Conservation (phyloP, 2,113 vertebrate genomes). For the Protomyctophum bolini region DNA sequence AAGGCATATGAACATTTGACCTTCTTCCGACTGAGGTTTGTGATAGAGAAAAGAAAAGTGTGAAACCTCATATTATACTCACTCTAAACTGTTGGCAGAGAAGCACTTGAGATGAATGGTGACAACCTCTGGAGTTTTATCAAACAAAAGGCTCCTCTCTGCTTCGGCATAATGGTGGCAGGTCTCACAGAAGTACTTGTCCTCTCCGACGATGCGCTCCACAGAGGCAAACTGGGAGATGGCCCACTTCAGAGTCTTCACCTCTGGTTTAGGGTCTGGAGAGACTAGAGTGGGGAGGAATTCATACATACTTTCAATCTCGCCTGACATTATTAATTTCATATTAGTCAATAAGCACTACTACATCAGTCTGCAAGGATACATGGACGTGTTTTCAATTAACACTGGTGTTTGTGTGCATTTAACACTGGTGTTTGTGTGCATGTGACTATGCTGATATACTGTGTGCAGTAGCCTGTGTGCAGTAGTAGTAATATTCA, state of each 20-base stretch:
- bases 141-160: slow-evolving; percentile 94
- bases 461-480: neutral
- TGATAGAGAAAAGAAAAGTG: neutral
- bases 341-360: too few relatives aligned
- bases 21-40: too few relatives aligned
- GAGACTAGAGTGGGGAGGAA: slow-evolving; percentile 81
- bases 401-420: neutral
- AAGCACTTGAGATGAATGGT: slow-evolving; percentile 98
- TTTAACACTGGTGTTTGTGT: neutral
- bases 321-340: too few relatives aligned
- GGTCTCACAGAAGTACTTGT: slow-evolving; percentile 98
- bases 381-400: too few relatives aligned
- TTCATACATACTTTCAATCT: neutral
- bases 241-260: slow-evolving; percentile 95
- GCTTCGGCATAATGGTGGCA: slow-evolving; percentile 97
- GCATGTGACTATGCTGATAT: neutral
- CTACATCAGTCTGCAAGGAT: too few relatives aligned
- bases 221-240: slow-evolving; percentile 97
- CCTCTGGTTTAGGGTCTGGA: slow-evolving; percentile 93
- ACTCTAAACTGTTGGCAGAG: slow-evolving; percentile 93
- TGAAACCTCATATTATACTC: slow-evolving; percentile 38
- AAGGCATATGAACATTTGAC: neutral
- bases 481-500: neutral
- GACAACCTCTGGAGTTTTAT: slow-evolving; percentile 96
- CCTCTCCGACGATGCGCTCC: slow-evolving; percentile 96